These are phyloP conservation scores for Pandemis corylana DNA, from an alignment of 2,888 invertebrate genomes.

Conservation along the genomic window DNA sequence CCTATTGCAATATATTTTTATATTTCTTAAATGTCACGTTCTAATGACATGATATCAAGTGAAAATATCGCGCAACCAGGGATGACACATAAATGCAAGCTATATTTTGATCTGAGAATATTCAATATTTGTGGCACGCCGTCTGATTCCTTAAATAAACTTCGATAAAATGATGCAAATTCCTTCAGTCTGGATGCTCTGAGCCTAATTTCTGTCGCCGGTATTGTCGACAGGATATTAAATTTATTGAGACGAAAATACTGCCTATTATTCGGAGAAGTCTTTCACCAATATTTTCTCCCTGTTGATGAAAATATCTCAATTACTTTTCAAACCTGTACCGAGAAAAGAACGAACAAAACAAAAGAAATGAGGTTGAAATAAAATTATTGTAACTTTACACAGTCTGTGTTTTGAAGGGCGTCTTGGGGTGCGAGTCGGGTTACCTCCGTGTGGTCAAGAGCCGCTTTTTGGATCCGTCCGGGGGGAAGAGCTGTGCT, in stretches of 20 bases:
- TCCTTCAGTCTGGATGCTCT: not conserved
- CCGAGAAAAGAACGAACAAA: too few species aligned
- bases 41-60: too few species aligned
- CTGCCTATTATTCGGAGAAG: not conserved
- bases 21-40: too few species aligned
- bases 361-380: not conserved
- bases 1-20: too few species aligned
- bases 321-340: not conserved
- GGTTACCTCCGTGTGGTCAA: too few species aligned
- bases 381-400: not conserved
- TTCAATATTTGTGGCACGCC: not conserved
- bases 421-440: too few species aligned
- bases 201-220: slow-evolving; percentile 1
- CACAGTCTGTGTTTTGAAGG: too few species aligned
- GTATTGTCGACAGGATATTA: slow-evolving; percentile 3
- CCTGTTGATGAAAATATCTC: not conserved
- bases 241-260: not conserved
- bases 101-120: not conserved
- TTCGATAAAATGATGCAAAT: slow-evolving; percentile 3
- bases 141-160: not conserved
- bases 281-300: not conserved
- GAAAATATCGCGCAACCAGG: too few species aligned
- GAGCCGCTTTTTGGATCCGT: too few species aligned
- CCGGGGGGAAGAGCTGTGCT: too few species aligned
- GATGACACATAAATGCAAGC: too few species aligned